Evolutionary conservation across 1,140 invertebrate genomes (phyloP), one percentile per base, ranked within the genome.

Genomic region (Drosophila kanapiae): DNA sequence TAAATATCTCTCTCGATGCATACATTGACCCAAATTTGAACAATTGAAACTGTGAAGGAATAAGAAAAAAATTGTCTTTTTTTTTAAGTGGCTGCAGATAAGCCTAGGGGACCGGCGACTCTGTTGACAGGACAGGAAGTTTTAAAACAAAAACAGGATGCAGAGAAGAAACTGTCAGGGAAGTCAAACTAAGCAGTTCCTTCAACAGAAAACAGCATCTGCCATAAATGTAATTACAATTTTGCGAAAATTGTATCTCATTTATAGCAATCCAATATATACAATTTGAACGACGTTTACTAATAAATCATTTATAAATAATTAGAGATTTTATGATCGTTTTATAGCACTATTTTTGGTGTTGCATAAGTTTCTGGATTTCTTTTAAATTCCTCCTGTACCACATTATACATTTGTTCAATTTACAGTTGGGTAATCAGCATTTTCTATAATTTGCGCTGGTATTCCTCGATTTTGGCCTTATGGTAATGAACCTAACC

Each of bases 1-100:
- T 59, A 68, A 51, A 67, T 70, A 58, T 59, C 37, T 53, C 51
- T 58, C 42, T 70, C 35, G 43, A 45, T 47, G 38, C 74, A 80
- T 76, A 61, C 74, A 81, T 69, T 84, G 82, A 84, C 82, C 82
- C 74, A 84, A 81, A 84, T 84, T 86, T 77, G 70, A 75, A 76
- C 82, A 84, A 82, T 82, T 64, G 78, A 64, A 78, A 62, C 78
- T 78, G 76, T 64, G 78, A 78, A 81, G 62, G 69, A 56, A 70
- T 69, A 69, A 74, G 18, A 43, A 11, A 45, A 11, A 10, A 51
- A 29, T 51, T 51, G 65, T 72, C 51, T 42, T 45, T 48, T 71
- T 59, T 56, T 60, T 42, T 51, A 60, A 59, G 69, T 60, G 54
- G 53, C 68, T 60, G 54, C 74, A 65, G 59, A 81, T 74, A 74